Evolutionary conservation across 2,797 vertebrate genomes (phyloP), one percentile per base, ranked within the genome.

Genomic region (Pangasius macronema): DNA sequence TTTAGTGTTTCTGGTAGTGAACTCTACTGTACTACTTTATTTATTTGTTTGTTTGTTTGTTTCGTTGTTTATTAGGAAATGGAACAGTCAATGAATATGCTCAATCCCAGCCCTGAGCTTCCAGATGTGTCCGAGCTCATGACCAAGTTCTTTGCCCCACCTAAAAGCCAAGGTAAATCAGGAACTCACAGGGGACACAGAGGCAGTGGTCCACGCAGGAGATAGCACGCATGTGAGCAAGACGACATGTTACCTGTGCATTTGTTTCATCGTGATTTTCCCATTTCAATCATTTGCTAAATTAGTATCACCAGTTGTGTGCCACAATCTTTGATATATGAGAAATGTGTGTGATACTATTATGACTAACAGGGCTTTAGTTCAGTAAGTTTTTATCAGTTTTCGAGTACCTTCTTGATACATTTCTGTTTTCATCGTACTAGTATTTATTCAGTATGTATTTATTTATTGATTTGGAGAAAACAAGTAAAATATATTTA

Each of bases 51-150:
- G 13, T 88, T 79, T 89, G 39, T 90, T 85, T 36, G 90, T 57
- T 61, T 61, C 2, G 72, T 55, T n/a, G 18, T 65, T 65, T 67
- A 49, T 65, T 91, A 97, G 97, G 97, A 97, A 93, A 97, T 97
- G 97, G 96, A 97, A 84, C 96, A 97, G 87, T 97, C 97, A 27
- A 97, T 97, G 96, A 97, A 96, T 89, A 97, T 97, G 97, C 91
- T 97, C 92, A 97, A 97, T 93, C 97, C 96, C 88, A 97, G 97
- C 92, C 96, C 96, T 1, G 96, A 97, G 81, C 92, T 97, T 80
- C 97, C 97, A 68, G 97, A 97, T 93, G 96, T 97, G 85, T 97
- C 97, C 27, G 97, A 97, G 88, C 96, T 97, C 91, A 97, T 97
- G 97, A 97, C 97, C 89, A 96, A 96, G 93, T 96, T 97, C 80